Conservation (phyloP, 2,888 invertebrate species). For the Clunio marinus region DNA sequence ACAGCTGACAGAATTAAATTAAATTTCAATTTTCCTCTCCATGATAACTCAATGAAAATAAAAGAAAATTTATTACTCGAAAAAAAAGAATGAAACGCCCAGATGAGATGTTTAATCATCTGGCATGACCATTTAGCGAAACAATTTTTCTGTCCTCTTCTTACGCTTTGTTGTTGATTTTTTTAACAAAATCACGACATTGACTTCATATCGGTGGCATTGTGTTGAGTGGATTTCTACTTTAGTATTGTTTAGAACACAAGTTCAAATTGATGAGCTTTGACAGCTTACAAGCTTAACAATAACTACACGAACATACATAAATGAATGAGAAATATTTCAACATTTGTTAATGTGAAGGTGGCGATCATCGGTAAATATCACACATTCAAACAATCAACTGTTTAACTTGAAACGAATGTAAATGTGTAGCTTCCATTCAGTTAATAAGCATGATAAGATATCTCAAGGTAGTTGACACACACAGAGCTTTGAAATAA, state of each 20-base stretch:
- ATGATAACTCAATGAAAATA: background rate
- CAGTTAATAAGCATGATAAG: constrained; percentile 36
- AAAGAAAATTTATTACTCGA: constrained; percentile 8
- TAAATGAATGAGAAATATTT: background rate
- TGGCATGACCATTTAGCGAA: background rate
- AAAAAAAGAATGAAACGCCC: background rate
- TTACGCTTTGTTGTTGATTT: background rate
- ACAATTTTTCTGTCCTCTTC: background rate
- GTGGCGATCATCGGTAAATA: constrained; percentile 24
- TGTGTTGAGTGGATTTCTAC: background rate
- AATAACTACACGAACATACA: background rate
- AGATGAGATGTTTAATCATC: constrained; percentile 6
- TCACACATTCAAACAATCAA: background rate
- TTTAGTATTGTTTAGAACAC: constrained; percentile 1
- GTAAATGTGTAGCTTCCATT: constrained; percentile 19
- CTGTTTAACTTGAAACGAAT: background rate
- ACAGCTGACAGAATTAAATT: constrained; percentile 3
- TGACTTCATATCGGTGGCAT: background rate
- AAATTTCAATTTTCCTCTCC: constrained; percentile 1
- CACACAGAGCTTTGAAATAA: background rate
- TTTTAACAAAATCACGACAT: background rate
- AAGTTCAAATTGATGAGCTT: constrained; percentile 2
- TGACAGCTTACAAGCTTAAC: background rate
- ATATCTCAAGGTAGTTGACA: constrained; percentile 36
- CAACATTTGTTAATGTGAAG: constrained; percentile 25